A percentile compares a stretch with the other conserved stretches of the same genome.
Conservation (phyloP, 2,888 invertebrate genomes). For the Eupithecia tripunctaria region DNA sequence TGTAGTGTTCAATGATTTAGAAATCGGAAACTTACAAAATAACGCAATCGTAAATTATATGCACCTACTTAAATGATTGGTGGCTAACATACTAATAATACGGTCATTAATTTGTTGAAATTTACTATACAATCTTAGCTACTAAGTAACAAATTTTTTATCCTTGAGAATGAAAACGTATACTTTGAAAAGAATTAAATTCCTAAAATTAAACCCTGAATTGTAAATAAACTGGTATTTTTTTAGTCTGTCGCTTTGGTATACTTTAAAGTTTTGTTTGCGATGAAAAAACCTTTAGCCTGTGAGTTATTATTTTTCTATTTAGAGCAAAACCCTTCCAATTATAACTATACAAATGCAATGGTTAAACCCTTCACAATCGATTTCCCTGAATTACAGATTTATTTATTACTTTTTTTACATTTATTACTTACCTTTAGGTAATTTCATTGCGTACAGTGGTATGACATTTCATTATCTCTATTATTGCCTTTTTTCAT, state of each 20-base stretch:
- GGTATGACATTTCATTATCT: not conserved
- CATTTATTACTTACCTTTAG: not conserved
- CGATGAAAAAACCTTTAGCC: too few relatives aligned
- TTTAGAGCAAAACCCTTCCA: too few relatives aligned
- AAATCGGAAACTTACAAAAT: not conserved
- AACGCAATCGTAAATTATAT: not conserved
- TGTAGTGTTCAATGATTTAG: constrained; percentile 8
- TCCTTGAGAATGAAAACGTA: too few relatives aligned
- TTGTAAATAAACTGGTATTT: too few relatives aligned
- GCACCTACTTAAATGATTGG: not conserved
- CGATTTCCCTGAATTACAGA: not conserved
- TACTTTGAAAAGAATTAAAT: too few relatives aligned
- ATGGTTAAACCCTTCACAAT: not conserved
- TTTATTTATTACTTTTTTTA: too few relatives aligned
- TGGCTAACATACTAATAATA: not conserved
- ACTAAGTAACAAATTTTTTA: not conserved
- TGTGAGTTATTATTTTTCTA: too few relatives aligned
- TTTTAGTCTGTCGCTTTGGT: too few relatives aligned
- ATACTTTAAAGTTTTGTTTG: too few relatives aligned
- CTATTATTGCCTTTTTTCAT: not conserved
- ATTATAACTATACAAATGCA: not conserved
- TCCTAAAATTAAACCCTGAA: too few relatives aligned
- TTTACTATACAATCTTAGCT: not conserved
- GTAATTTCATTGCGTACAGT: not conserved
- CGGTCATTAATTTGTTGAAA: not conserved